A percentile compares a stretch with the other conserved stretches of the same genome.
phyloP scores from a whole-genome alignment of 2,888 invertebrate species.

The Nasonia oneida region DNA sequence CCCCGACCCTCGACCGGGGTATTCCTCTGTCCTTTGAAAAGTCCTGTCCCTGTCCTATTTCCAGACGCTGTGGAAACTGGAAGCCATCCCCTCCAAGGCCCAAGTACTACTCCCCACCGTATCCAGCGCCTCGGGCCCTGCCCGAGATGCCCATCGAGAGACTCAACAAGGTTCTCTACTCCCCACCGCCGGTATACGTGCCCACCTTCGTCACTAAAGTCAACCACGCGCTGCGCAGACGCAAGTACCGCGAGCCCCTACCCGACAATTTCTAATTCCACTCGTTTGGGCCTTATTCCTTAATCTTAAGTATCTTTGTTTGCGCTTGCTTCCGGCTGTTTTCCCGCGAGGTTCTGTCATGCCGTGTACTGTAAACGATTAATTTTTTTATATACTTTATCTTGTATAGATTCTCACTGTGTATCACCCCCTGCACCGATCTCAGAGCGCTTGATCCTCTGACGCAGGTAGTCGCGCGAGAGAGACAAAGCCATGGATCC shows the following conservation, averaged over 20 bases:
- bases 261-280: background rate
- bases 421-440: background rate
- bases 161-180: background rate
- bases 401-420: background rate
- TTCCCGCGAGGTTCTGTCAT: background rate
- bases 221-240: constrained; percentile 24
- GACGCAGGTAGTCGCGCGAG: background rate
- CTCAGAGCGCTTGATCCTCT: background rate
- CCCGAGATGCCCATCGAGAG: constrained; percentile 18
- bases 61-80: constrained; percentile 55
- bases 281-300: background rate
- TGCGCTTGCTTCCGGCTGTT: background rate
- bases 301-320: background rate
- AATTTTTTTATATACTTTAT: background rate
- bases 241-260: background rate
- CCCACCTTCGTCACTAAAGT: background rate
- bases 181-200: background rate
- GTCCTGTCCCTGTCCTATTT: constrained; percentile 50
- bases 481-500: constrained; percentile 17
- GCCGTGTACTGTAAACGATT: background rate
- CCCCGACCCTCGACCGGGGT: constrained; percentile 25
- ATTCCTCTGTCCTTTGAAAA: constrained; percentile 49
- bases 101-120: constrained; percentile 27
- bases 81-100: constrained; percentile 48
- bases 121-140: background rate